Conservation (phyloP, 2,797 vertebrate species). For the Eutrigla gurnardus region DNA sequence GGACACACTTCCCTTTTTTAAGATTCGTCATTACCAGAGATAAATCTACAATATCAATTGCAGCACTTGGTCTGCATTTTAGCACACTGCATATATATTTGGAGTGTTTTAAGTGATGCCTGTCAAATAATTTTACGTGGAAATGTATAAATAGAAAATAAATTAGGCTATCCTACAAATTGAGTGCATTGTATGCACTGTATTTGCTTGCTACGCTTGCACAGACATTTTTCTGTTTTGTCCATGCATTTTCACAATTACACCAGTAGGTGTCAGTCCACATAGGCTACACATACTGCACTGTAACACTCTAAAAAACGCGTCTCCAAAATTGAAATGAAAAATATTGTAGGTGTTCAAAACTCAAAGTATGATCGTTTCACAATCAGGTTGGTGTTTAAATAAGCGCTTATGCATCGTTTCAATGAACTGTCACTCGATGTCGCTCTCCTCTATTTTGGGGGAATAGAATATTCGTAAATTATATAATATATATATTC, state of each 20-base stretch:
- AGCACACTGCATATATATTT: neutral
- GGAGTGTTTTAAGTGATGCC: neutral
- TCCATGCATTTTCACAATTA: neutral
- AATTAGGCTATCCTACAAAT: neutral
- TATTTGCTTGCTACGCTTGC: neutral
- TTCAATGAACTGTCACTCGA: neutral
- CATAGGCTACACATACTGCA: neutral
- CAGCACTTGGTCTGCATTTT: neutral
- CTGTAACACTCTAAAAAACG: neutral
- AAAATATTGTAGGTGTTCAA: neutral
- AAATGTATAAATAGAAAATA: no score
- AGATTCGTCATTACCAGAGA: constrained; percentile 20
- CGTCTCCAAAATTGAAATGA: neutral
- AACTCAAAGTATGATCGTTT: neutral
- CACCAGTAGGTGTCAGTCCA: constrained; percentile 61
- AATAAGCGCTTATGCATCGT: neutral
- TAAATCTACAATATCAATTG: constrained; percentile 25
- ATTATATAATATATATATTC: neutral
- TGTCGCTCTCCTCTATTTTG: neutral
- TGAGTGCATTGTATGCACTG: neutral
- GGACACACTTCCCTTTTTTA: neutral
- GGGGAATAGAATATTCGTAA: neutral
- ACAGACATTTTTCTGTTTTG: neutral
- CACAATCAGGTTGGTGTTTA: no score
- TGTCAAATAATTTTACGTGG: neutral